These are phyloP conservation scores for Empidonax alnorum DNA, from an alignment of 2,113 vertebrate species.

Conservation along the genomic window DNA sequence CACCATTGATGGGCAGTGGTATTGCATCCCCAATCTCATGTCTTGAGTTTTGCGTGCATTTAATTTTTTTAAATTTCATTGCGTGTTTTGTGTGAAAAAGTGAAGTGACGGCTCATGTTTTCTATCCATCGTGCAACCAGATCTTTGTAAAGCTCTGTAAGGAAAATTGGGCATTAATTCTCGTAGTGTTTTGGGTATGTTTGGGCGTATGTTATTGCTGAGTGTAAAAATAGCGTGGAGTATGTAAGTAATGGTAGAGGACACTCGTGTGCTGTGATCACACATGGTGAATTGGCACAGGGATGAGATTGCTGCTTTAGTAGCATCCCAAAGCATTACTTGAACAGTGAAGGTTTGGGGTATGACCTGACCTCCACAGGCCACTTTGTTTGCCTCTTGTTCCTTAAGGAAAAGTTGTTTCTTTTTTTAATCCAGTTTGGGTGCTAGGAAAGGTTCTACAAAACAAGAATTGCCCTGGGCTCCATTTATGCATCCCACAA, in stretches of 20 bases:
- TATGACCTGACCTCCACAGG: neutral
- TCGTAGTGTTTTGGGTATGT: neutral
- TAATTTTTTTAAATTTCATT: neutral
- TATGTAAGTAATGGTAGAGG: neutral
- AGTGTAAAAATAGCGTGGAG: neutral
- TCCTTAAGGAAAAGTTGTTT: neutral
- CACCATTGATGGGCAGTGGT: fast-evolving
- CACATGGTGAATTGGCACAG: neutral
- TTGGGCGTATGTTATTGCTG: neutral
- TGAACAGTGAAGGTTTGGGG: neutral
- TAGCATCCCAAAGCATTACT: neutral
- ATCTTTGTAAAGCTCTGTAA: neutral
- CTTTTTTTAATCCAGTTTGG: neutral
- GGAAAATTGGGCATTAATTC: neutral
- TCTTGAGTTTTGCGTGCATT: neutral
- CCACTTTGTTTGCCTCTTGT: neutral
- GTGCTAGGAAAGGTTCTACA: neutral
- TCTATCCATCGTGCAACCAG: neutral
- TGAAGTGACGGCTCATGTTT: fast-evolving
- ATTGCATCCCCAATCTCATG: fast-evolving
- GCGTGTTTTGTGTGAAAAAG: neutral
- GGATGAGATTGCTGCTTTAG: neutral
- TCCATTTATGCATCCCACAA: neutral
- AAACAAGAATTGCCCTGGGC: neutral
- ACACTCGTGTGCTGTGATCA: neutral